Percentiles rank a stretch among this genome's conserved stretches.
These are phyloP conservation scores for Lutjanus erythropterus DNA, from an alignment of 2,113 vertebrate genomes.

Conservation along the genomic window DNA sequence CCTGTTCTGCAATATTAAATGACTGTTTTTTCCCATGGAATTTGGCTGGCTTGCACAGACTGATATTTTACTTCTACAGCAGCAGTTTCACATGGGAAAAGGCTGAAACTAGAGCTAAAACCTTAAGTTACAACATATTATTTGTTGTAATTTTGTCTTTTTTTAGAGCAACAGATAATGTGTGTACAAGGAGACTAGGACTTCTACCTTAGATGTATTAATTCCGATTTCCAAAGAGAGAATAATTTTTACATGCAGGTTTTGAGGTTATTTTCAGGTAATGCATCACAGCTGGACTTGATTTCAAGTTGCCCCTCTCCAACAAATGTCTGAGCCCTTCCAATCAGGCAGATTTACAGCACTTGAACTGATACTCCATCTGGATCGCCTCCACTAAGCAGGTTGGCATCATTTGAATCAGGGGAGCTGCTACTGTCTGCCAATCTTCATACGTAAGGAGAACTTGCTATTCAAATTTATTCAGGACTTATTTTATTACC, in stretches of 20 bases:
- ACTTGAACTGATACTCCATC: conserved; percentile 73
- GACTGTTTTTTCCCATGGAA: too few relatives aligned
- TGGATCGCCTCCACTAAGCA: conserved; percentile 78
- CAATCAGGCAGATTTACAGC: conserved; percentile 75
- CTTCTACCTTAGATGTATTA: not conserved
- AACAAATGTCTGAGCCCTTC: conserved; percentile 52
- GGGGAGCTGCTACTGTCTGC: conserved; percentile 59
- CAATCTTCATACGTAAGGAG: conserved; percentile 51
- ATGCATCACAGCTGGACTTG: conserved; percentile 55
- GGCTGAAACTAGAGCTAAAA: not conserved
- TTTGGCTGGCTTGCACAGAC: too few relatives aligned
- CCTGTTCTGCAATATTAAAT: too few relatives aligned
- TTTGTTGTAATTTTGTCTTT: not conserved
- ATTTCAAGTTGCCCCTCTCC: conserved; percentile 13
- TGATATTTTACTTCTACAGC: too few relatives aligned
- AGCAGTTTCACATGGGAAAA: too few relatives aligned
- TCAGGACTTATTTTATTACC: conserved; percentile 50
- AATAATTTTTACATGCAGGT: not conserved
- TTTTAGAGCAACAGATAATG: not conserved
- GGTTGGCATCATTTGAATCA: conserved; percentile 76
- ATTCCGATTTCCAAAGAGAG: not conserved
- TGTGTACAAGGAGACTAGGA: not conserved
- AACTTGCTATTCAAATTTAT: conserved; percentile 67
- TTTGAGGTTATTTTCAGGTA: conserved; percentile 55
- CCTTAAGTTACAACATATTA: not conserved